These are phyloP conservation scores for Drosophila subsilvestris DNA, from an alignment of 2,888 invertebrate genomes.

Conservation along the genomic window DNA sequence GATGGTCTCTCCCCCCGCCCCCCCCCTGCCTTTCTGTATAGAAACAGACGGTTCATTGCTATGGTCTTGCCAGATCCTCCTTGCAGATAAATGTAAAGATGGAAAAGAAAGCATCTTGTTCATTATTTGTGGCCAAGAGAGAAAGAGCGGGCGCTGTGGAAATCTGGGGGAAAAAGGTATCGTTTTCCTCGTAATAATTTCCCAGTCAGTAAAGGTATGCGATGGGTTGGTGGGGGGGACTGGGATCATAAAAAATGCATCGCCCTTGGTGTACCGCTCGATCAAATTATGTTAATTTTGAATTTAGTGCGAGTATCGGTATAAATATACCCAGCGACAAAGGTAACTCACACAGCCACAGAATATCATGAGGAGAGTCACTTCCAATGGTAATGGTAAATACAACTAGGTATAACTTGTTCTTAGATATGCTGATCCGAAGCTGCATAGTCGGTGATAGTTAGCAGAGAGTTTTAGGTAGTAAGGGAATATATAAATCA, in stretches of 20 bases:
- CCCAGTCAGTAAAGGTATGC: slow-evolving; percentile 21
- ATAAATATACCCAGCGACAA: slow-evolving; percentile 60
- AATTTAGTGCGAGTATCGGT: slow-evolving; percentile 65
- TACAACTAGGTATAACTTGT: background rate
- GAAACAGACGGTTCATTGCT: slow-evolving; percentile 5
- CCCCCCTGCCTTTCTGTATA: background rate
- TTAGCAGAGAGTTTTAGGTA: background rate
- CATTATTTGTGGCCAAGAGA: slow-evolving; percentile 33
- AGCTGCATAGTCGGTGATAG: background rate
- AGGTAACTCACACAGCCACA: slow-evolving; percentile 18
- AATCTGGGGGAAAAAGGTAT: slow-evolving; percentile 59
- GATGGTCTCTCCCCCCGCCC: slow-evolving; percentile 38
- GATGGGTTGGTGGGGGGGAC: slow-evolving; percentile 10
- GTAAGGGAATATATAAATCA: too few relatives aligned
- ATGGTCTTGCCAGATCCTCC: slow-evolving; percentile 34
- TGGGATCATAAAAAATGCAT: slow-evolving; percentile 62
- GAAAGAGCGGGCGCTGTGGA: slow-evolving; percentile 17
- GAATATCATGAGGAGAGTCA: slow-evolving; percentile 2
- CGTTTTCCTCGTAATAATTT: slow-evolving; percentile 79
- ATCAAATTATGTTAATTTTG: slow-evolving; percentile 81
- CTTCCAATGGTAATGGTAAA: background rate
- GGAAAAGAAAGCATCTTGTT: slow-evolving; percentile 50
- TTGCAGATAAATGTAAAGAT: slow-evolving; percentile 42
- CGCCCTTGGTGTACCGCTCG: slow-evolving; percentile 75
- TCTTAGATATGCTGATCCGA: background rate